These are phyloP conservation scores for Nibea coibor DNA, from an alignment of 2,113 vertebrate genomes.

Conservation along the genomic window DNA sequence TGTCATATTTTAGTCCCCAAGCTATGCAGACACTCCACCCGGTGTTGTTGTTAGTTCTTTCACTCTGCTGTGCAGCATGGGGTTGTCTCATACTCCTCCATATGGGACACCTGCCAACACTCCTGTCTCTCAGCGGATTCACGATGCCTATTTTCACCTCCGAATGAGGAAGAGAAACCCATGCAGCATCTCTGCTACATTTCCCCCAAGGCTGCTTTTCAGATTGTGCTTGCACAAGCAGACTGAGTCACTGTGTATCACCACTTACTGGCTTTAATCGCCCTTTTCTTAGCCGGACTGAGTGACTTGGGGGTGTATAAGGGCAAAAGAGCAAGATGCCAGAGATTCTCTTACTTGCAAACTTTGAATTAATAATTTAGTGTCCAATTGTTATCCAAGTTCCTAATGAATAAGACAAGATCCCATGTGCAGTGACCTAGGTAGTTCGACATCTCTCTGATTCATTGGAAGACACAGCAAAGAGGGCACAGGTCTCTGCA, in stretches of 20 bases:
- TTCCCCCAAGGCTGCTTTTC: conserved; percentile 30
- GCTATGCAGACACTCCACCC: conserved; percentile 7
- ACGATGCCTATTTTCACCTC: conserved; percentile 73
- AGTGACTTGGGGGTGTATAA: conserved; percentile 1
- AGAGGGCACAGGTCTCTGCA: conserved; percentile 39
- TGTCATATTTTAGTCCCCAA: conserved; percentile 34
- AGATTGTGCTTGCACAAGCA: conserved; percentile 25
- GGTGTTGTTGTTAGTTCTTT: conserved; percentile 44
- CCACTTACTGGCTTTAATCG: conserved; percentile 33
- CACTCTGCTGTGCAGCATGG: conserved; percentile 29
- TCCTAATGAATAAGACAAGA: conserved; percentile 69
- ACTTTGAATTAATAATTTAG: conserved; percentile 69
- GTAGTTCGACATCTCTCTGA: conserved; percentile 41
- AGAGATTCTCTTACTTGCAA: conserved; percentile 18
- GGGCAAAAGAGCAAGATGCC: conserved; percentile 33
- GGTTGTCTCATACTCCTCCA: conserved; percentile 47
- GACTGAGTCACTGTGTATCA: conserved; percentile 26
- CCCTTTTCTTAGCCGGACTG: conserved; percentile 27
- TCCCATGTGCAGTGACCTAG: conserved; percentile 62
- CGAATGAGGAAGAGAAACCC: conserved; percentile 54
- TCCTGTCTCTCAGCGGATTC: conserved; percentile 47
- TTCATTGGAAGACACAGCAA: conserved; percentile 35
- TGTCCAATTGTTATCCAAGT: conserved; percentile 58
- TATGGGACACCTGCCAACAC: conserved; percentile 66
- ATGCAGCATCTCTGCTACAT: conserved; percentile 7